Base-by-base conservation (phyloP, 2,113 vertebrate genomes). In the Bucco capensis region DNA sequence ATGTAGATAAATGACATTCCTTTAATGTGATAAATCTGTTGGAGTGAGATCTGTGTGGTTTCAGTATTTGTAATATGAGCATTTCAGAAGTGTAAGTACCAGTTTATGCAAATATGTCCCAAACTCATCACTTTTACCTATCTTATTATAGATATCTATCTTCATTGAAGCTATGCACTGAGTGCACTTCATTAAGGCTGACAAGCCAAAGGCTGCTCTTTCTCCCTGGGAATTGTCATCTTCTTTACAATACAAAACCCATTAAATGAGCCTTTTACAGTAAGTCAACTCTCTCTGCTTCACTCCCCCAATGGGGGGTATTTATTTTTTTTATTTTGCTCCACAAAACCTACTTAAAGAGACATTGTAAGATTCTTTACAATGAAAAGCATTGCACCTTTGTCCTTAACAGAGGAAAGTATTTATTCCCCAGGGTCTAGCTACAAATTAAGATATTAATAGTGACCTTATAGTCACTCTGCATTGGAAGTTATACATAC, bases 101-200 rank as follows among this genome's bases (percentile, higher is more conserved):
- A 51, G n/a, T 85, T 96, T 94, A 93, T 96, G 95, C 85, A 94
- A 95, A 96, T 95, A 83, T 12, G 44, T 89, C 87, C 69, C 84
- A 88, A 93, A 95, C 69, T 86, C 94, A 91, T 94, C 86, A 74
- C 73, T 93, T 94, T 93, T 87, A 69, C 79, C 88, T 88, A 47
- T 79, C 57, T 93, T 92, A 90, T 94, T 92, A 93, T 91, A 93
- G 90, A 90, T 88, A 91, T 87, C 86, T 70, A n/a, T 94, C 92
- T 90, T 92, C 81, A 91, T 91, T 86, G 84, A 83, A 92, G 64
- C 50, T 76, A 10, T 70, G 37, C 83, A 56, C 66, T 81, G 62
- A 89, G 33, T 72, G 54, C 61, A 93, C 77, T 96, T 94, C 88
- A 94, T 94, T 89, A 92, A 90, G 50, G 47, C 72, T 92, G 80